Base-by-base conservation (phyloP, 2,888 invertebrate species). In the Tetheella fluctuosa region DNA sequence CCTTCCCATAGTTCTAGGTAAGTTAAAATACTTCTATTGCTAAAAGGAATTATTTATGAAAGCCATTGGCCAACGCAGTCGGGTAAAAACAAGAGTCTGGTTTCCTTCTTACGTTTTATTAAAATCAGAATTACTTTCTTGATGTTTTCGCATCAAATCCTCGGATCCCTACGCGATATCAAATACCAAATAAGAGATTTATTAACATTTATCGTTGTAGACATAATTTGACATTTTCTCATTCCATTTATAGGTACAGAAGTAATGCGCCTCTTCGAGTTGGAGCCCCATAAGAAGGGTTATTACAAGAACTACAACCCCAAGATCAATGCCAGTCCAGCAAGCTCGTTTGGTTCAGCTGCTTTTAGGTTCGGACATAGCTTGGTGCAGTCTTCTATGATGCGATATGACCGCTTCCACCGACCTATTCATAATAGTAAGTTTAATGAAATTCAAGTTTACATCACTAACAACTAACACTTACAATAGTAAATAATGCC, bases 291-390 rank as follows among this genome's bases (percentile, higher is more conserved):
- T 58, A 91, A 89, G 58, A 94, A 94, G 54, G 97, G 97, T 0
- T 97, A 94, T 84, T 97, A 94, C 80, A 91, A 94, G 3, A 95
- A 95, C 7, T 97, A 97, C 81, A 95, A 96, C 76, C 86, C 94
- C 0, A 94, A 94, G 65, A 89, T 95, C 2, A 96, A 97, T 88
- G 95, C 97, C 0, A 95, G 95, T 2, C 94, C 97, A 0, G 96
- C 96, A 0, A 97, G 97, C 83, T 94, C 96, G 0, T 97, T 97
- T 85, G 95, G 96, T 0, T 94, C 97, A 0, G 97, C 97, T 0
- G 97, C 97, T 2, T 97, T 97, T 85, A 94, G 97, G 23, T 97
- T 97, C 83, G 97, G 97, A 0, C 97, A 97, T 83, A 97, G 97
- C 53, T 89, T 98, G 67, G 97, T 98, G 3, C 97, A 97, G 77